Conservation (phyloP, 1,140 invertebrate genomes). For the Bacillus rossius region DNA sequence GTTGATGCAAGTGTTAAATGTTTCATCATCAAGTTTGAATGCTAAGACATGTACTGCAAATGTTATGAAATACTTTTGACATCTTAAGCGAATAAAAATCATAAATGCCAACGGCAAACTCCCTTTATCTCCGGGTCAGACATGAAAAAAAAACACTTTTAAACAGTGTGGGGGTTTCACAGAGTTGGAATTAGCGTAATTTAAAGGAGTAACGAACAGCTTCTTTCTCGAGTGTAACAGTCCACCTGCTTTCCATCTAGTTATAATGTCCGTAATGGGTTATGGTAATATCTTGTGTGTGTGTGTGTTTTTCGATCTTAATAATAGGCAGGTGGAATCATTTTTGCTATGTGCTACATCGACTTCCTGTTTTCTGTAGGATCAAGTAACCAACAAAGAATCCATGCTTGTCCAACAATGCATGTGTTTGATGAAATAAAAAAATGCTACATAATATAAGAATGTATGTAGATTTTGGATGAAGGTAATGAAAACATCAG, state of each 20-base stretch:
- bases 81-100: too few relatives aligned
- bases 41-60: too few relatives aligned
- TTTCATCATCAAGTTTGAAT: too few relatives aligned
- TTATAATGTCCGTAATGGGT: not conserved
- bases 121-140: slow-evolving; percentile 14
- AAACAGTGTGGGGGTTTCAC: slow-evolving; percentile 10
- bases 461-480: slow-evolving; percentile 4
- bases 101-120: slow-evolving; percentile 2
- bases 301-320: slow-evolving; percentile 4
- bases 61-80: too few relatives aligned
- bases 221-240: slow-evolving; percentile 4
- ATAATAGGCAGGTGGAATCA: not conserved
- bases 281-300: slow-evolving; percentile 10
- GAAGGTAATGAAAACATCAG: not conserved
- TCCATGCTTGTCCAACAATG: slow-evolving; percentile 24
- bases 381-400: slow-evolving; percentile 14
- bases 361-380: slow-evolving; percentile 17
- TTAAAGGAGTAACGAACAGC: slow-evolving; percentile 4
- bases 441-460: slow-evolving; percentile 5
- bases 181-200: slow-evolving; percentile 4
- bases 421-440: slow-evolving; percentile 21
- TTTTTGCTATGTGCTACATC: slow-evolving; percentile 16
- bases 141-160: slow-evolving; percentile 6
- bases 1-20: slow-evolving; percentile 1
- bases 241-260: too few relatives aligned